These are phyloP conservation scores for Bos indicus DNA, from an alignment of 2,113 vertebrate species.

Conservation along the genomic window DNA sequence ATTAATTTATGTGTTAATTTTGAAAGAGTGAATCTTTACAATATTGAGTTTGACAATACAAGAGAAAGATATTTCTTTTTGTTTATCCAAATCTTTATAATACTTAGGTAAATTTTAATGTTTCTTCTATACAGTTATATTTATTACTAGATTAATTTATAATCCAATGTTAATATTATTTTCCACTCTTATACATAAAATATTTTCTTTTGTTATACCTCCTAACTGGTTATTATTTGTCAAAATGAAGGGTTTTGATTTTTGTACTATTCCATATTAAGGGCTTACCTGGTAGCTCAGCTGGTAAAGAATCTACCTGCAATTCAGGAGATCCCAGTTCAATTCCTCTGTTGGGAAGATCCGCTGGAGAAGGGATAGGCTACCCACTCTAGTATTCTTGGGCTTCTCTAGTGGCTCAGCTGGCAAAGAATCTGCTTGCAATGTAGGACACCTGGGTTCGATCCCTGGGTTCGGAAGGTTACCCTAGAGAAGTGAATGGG, in stretches of 20 bases:
- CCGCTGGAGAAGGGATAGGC: neutral
- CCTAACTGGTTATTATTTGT: neutral
- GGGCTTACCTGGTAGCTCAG: neutral
- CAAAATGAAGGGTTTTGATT: neutral
- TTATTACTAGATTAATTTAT: neutral
- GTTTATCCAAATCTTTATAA: neutral
- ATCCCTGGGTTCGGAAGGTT: neutral
- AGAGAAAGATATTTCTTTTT: slow-evolving; percentile 37
- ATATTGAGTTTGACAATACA: neutral
- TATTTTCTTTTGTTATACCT: neutral
- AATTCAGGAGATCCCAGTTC: neutral
- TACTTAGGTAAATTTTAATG: neutral
- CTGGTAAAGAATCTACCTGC: neutral
- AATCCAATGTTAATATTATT: neutral
- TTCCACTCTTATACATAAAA: neutral
- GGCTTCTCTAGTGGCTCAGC: neutral
- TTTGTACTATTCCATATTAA: neutral
- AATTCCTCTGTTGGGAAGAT: neutral
- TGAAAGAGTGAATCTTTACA: neutral
- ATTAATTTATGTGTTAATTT: neutral
- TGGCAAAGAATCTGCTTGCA: neutral
- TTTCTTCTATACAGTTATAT: neutral
- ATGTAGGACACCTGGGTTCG: neutral
- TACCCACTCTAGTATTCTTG: neutral
- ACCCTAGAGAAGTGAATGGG: neutral